A percentile compares a stretch with the other conserved stretches of the same genome.
Conservation (phyloP, 2,797 vertebrate genomes). For the Esox masquinongy region DNA sequence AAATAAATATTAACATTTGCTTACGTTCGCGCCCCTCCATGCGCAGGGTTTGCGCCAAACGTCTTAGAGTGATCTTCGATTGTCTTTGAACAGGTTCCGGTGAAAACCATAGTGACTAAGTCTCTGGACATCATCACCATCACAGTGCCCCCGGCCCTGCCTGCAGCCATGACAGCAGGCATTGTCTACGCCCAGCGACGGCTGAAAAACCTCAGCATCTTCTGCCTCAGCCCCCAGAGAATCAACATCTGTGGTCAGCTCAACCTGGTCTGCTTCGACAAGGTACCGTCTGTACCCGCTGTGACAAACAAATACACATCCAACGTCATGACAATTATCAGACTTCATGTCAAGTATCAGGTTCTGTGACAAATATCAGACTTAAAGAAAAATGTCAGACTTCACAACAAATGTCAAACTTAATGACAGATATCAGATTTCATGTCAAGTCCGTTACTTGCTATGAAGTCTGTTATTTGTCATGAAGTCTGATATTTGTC, state of each 20-base stretch:
- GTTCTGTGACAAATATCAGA: too few relatives aligned
- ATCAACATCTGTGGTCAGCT: conserved; percentile 97
- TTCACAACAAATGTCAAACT: too few relatives aligned
- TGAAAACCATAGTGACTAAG: conserved; percentile 82
- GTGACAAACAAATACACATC: neutral
- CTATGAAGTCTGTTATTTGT: too few relatives aligned
- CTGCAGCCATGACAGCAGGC: conserved; percentile 94
- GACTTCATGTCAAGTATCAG: neutral
- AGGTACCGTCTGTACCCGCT: conserved; percentile 72
- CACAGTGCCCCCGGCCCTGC: conserved; percentile 92
- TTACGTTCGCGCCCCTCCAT: neutral
- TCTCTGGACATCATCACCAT: conserved; percentile 97
- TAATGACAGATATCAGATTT: too few relatives aligned
- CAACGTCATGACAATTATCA: neutral
- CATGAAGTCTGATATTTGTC: too few relatives aligned
- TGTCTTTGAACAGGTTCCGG: conserved; percentile 75
- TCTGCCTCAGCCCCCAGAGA: conserved; percentile 95
- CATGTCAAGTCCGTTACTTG: too few relatives aligned
- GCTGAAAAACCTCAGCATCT: conserved; percentile 88
- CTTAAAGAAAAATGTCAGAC: too few relatives aligned
- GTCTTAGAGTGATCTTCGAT: neutral
- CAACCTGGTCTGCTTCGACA: conserved; percentile 95
- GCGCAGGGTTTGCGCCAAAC: neutral
- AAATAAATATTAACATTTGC: too few relatives aligned
- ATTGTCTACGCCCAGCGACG: conserved; percentile 94